phyloP scores from a whole-genome alignment of 2,113 vertebrate species.

The Propithecus coquereli region DNA sequence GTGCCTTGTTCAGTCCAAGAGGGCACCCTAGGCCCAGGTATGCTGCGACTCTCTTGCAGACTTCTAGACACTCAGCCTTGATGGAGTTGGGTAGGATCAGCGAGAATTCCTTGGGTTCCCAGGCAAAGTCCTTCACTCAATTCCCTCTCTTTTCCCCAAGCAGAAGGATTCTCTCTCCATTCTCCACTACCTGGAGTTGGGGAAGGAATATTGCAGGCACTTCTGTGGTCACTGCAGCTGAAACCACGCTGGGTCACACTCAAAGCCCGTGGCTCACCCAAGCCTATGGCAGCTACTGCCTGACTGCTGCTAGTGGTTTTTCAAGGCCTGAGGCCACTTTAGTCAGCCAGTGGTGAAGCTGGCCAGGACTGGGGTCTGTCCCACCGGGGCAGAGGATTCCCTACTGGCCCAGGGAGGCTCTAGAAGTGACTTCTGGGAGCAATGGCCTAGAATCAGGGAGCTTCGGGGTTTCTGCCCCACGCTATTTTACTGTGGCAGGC shows the following conservation, averaged over 20 bases:
- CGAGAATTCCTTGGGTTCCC: neutral
- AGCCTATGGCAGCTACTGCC: neutral
- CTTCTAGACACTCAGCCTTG: neutral
- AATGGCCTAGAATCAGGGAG: neutral
- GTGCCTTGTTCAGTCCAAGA: neutral
- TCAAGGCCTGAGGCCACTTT: neutral
- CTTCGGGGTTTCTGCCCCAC: neutral
- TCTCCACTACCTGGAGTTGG: neutral
- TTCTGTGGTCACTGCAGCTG: neutral
- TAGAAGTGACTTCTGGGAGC: neutral
- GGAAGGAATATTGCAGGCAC: neutral
- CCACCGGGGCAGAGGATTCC: neutral
- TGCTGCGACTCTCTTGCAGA: neutral
- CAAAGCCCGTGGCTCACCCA: neutral
- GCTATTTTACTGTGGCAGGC: neutral
- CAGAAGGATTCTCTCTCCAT: neutral
- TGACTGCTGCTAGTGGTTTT: neutral
- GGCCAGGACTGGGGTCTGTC: neutral
- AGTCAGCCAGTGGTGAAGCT: neutral
- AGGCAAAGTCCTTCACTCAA: neutral
- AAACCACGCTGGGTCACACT: neutral
- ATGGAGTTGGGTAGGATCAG: neutral
- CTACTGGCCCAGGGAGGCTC: neutral
- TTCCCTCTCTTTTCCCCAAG: neutral
- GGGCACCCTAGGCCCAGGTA: neutral